Percentiles rank a stretch among this genome's conserved stretches.
phyloP scores from a whole-genome alignment of 2,113 vertebrate genomes.

The Pholis gunnellus region DNA sequence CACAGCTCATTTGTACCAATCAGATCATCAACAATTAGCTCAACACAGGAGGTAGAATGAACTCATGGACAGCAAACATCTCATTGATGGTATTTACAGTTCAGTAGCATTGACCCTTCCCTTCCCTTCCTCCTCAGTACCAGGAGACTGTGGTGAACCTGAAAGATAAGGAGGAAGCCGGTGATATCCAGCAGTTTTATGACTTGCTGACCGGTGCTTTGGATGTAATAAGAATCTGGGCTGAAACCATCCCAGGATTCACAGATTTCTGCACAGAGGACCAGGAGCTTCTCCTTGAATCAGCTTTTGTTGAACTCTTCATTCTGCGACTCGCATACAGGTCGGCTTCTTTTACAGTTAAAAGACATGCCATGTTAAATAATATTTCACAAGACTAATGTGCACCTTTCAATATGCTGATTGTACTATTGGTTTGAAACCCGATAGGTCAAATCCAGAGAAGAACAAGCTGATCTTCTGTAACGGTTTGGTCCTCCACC shows the following conservation, averaged over 20 bases:
- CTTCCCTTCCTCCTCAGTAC: conserved; percentile 81
- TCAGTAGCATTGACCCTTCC: not conserved
- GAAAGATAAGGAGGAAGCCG: conserved; percentile 90
- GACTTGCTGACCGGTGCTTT: conserved; percentile 90
- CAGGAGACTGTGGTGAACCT: conserved; percentile 85
- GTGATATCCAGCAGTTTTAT: conserved; percentile 93
- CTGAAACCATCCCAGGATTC: conserved; percentile 92
- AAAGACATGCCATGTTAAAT: not conserved
- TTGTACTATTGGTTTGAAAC: conserved; percentile 5
- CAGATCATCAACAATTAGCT: not conserved
- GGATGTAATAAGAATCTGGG: conserved; percentile 93
- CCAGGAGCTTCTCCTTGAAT: conserved; percentile 93
- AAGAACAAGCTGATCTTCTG: conserved; percentile 94
- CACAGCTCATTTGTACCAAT: not conserved
- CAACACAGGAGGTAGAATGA: not conserved
- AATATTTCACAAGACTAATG: not conserved
- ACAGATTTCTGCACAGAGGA: conserved; percentile 87
- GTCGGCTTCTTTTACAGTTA: conserved; percentile 66
- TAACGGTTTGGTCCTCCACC: conserved; percentile 91
- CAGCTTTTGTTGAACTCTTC: conserved; percentile 94
- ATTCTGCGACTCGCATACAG: conserved; percentile 94
- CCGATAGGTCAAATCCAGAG: conserved; percentile 89
- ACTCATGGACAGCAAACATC: not conserved
- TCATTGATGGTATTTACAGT: not conserved
- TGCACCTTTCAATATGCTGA: not conserved